Conservation (phyloP, 2,797 vertebrate genomes). For the Karalla daura region DNA sequence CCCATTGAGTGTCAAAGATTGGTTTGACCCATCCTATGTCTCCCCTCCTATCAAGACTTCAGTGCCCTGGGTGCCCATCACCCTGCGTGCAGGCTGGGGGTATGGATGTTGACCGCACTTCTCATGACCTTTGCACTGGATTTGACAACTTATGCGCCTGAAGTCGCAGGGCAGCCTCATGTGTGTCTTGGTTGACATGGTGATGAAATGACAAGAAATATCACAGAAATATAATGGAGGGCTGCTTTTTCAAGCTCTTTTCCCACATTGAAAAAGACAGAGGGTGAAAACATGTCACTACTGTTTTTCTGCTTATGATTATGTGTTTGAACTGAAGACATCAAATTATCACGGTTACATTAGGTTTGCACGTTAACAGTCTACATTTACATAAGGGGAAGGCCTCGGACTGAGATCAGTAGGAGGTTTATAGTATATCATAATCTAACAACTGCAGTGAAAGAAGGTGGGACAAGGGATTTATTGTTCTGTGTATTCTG, state of each 20-base stretch:
- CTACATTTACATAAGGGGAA: too few species aligned
- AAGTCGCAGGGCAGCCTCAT: slow-evolving; percentile 39
- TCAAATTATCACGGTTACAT: not conserved
- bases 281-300: not conserved
- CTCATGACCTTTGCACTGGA: slow-evolving; percentile 62
- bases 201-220: slow-evolving; percentile 50
- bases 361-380: not conserved
- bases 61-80: slow-evolving; percentile 44
- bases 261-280: not conserved
- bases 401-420: too few species aligned
- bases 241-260: too few species aligned
- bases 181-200: slow-evolving; percentile 44
- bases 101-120: slow-evolving; percentile 16
- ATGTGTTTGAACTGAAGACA: not conserved
- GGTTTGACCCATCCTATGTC: slow-evolving; percentile 46
- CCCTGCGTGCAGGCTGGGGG: not conserved
- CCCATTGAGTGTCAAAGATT: slow-evolving; percentile 43
- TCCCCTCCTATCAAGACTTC: slow-evolving; percentile 4
- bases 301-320: not conserved
- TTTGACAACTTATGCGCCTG: slow-evolving; percentile 66
- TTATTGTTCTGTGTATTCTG: slow-evolving; percentile 22
- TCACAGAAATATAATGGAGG: not conserved
- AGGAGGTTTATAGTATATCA: not conserved
- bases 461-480: not conserved
- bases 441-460: not conserved